A percentile compares a stretch with the other conserved stretches of the same genome.
phyloP scores from a whole-genome alignment of 2,797 vertebrate genomes.

The Platalea minor region DNA sequence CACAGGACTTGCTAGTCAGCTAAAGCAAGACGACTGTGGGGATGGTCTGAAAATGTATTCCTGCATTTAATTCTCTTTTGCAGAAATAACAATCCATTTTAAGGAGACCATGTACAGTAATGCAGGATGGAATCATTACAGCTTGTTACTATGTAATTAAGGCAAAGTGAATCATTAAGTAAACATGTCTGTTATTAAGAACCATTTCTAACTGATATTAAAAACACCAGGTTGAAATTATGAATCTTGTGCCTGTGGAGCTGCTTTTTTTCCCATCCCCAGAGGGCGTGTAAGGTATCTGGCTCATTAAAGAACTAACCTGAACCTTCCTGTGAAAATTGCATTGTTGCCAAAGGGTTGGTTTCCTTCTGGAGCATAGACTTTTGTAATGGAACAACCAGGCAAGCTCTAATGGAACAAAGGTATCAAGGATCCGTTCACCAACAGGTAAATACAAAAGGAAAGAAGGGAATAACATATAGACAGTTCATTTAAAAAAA shows the following conservation, averaged over 20 bases:
- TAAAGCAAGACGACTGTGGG: not conserved
- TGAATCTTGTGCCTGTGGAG: not conserved
- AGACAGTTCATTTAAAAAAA: not conserved
- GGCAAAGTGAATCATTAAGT: not conserved
- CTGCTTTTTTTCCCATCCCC: not conserved
- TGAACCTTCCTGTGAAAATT: not conserved
- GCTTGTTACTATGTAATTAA: conserved; percentile 10
- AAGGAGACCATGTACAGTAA: not conserved
- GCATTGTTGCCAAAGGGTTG: not conserved
- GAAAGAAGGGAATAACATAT: not conserved
- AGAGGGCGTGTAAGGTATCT: not conserved
- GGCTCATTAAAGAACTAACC: not conserved
- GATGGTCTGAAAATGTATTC: not conserved
- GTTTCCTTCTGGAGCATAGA: not conserved
- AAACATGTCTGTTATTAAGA: not conserved
- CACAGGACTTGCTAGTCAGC: not conserved
- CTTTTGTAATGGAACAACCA: not conserved
- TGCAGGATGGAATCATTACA: not conserved
- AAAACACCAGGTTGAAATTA: not conserved
- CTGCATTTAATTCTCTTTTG: not conserved
- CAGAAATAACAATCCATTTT: not conserved
- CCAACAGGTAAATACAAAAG: not conserved
- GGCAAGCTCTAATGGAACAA: not conserved
- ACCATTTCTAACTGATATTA: not conserved
- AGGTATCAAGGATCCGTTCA: not conserved